Conservation (phyloP, 2,797 vertebrate species). For the Momotus momota region DNA sequence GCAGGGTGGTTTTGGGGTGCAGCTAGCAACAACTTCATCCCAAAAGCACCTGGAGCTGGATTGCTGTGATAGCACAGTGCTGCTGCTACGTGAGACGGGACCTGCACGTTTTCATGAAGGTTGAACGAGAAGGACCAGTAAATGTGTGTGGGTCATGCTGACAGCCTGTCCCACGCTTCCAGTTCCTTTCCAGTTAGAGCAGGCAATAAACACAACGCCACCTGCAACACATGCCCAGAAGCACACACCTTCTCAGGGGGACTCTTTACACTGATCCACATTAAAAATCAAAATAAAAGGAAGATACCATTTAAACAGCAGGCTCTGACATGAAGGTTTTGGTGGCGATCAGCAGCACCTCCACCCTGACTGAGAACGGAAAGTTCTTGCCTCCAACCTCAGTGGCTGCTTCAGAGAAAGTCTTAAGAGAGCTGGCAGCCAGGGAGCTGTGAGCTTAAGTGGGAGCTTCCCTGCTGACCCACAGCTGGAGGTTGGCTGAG, state of each 20-base stretch:
- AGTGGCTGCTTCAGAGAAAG: background rate
- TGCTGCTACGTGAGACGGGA: background rate
- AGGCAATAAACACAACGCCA: background rate
- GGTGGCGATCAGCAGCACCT: background rate
- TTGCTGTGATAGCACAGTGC: background rate
- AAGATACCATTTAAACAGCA: background rate
- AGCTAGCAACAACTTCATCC: background rate
- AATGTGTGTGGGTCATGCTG: background rate
- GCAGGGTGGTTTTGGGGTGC: background rate
- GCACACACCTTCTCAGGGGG: background rate
- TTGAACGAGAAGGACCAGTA: background rate
- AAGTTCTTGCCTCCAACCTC: background rate
- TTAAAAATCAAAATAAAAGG: too few species aligned
- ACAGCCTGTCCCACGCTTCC: background rate
- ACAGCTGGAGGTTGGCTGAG: background rate
- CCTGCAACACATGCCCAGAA: background rate
- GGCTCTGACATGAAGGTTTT: background rate
- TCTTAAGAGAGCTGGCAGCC: background rate
- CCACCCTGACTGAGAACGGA: background rate
- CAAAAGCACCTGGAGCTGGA: background rate
- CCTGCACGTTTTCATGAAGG: accelerated
- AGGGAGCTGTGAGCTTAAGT: accelerated
- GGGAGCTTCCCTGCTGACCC: background rate
- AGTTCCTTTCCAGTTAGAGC: background rate
- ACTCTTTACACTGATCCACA: background rate